Evolutionary conservation across 1,140 invertebrate species (phyloP), one percentile per base, ranked within the genome.

Genomic region (Idris sp.): DNA sequence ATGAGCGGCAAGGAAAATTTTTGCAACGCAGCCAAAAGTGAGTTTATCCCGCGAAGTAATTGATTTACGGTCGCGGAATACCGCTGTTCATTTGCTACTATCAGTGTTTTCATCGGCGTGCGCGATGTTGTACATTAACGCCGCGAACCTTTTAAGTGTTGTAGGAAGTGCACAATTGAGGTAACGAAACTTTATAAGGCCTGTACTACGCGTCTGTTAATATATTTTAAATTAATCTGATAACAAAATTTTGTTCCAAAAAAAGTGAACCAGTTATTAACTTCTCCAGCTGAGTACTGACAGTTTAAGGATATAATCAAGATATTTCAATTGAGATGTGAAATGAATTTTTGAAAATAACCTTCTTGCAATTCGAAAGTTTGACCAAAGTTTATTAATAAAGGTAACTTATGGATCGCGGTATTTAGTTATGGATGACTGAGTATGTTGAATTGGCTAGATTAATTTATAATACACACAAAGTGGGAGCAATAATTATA

Each of bases 61-160:
- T 64, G 73, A 76, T 78, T 75, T 69, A 68, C 64, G 74, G 71
- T 76, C 53, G 58, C 68, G 62, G 72, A 74, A 74, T 74, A 53
- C 41, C 62, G 43, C 61, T 61, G 71, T 53, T 61, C 71, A 61
- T 74, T 74, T 74, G 58, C 64, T 58, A 58, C 58, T 68, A 65
- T 73, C 61, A 53, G 69, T 40, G 72, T 64, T 69, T 68, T 48
- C 58, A 75, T 75, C 67, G 53, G 40, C 43, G 44, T n/a, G n/a
- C n/a, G 49, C 58, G 28, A 31, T 69, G 58, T 65, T 56, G 62
- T 67, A 53, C 67, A 61, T 62, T 65, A 56, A 75, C 62, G 16
- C 51, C 67, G 38, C 61, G 48, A 48, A 46, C 75, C 75, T 72
- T 78, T 76, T 74, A 78, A 51, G 69, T 48, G 62, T 73, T 79